These are phyloP conservation scores for Trochalopteron elliotii DNA, from an alignment of 2,113 vertebrate species.

Conservation along the genomic window DNA sequence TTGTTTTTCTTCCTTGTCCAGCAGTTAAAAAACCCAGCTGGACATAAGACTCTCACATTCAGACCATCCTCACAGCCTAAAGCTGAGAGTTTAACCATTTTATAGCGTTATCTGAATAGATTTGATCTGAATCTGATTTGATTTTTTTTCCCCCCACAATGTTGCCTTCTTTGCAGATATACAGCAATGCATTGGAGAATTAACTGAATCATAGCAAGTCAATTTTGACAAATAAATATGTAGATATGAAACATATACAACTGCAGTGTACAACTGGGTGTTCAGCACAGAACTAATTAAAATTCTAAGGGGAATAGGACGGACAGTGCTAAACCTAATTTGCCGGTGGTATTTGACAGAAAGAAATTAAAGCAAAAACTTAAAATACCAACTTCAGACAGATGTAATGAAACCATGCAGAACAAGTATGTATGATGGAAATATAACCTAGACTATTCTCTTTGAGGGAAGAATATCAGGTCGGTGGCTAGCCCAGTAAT, in stretches of 20 bases:
- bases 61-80: neutral
- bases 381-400: neutral
- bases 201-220: neutral
- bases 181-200: neutral
- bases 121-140: neutral
- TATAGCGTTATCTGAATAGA: neutral
- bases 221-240: neutral
- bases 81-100: neutral
- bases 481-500: neutral
- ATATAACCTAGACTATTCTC: neutral
- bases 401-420: neutral
- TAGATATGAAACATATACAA: neutral
- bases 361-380: neutral
- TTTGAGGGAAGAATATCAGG: neutral
- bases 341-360: neutral
- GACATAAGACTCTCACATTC: neutral
- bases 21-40: neutral
- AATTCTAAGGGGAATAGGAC: neutral
- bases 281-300: neutral
- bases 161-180: neutral
- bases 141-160: rapidly evolving
- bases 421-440: neutral
- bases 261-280: neutral
- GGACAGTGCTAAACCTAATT: neutral
- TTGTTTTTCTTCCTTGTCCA: neutral